phyloP scores from a whole-genome alignment of 2,113 vertebrate species.

The Chaetops frenatus region DNA sequence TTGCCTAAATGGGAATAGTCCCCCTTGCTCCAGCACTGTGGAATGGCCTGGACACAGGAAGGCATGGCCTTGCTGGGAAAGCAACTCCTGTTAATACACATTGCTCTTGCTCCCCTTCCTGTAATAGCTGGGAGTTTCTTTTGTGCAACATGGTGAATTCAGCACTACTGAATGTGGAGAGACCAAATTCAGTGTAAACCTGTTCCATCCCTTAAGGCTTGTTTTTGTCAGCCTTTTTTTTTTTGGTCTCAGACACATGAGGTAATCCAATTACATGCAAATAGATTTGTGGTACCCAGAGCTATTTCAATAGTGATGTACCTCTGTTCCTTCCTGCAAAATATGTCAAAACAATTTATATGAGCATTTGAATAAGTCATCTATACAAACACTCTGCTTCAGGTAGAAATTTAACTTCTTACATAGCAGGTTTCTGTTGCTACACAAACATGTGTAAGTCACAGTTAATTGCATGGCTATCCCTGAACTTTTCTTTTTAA shows the following conservation, averaged over 20 bases:
- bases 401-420: conserved; percentile 45
- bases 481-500: conserved; percentile 51
- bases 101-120: background rate
- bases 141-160: background rate
- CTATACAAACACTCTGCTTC: conserved; percentile 28
- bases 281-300: background rate
- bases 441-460: background rate
- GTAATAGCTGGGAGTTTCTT: background rate
- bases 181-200: background rate
- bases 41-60: background rate
- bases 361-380: conserved; percentile 29
- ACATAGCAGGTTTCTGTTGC: background rate
- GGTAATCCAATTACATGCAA: conserved; percentile 21
- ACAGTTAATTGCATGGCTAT: conserved; percentile 22
- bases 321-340: conserved; percentile 40
- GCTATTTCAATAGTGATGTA: background rate
- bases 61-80: accelerated
- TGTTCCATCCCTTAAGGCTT: background rate
- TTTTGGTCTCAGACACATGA: background rate
- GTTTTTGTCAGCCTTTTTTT: background rate
- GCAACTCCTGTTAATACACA: background rate
- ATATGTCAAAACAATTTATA: conserved; percentile 37
- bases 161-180: background rate
- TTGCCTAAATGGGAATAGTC: background rate
- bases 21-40: background rate